Evolutionary conservation across 2,113 vertebrate species (phyloP), one percentile per base, ranked within the genome.

Genomic region (Turnix velox): DNA sequence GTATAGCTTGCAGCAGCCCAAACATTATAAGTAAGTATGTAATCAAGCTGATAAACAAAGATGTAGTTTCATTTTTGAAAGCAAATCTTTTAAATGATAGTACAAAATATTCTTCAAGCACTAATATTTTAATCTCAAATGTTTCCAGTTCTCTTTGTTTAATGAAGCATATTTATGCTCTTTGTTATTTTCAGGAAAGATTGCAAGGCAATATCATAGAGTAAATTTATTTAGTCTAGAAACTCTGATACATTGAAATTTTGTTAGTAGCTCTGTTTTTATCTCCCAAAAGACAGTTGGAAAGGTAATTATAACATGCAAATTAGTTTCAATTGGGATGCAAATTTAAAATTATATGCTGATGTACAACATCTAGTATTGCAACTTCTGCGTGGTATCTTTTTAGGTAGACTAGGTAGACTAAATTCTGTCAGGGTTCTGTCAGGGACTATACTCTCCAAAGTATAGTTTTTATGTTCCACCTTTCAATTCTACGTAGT

Each of bases 291-390:
- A 97, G 94, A 95, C 67, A 92, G 82, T 97, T 61, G 27, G 92
- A 94, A 95, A 97, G 72, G 80, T 96, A 98, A 98, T 97, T 97
- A 97, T 96, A 97, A 71, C 71, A 97, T 97, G 95, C 67, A 97
- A 97, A 97, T 97, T 94, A 96, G 90, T 78, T 97, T 95, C 57
- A 62, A 72, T 86, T 81, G 37, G 62, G 31, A 68, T 96, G 59
- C 15, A 92, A 96, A 94, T 96, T 96, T 88, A 94, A 97, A 95
- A 81, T 84, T 91, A 72, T 63, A 71, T 95, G 90, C 33, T 76
- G 75, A 78, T 54, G 28, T 84, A 88, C 52, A 92, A 18, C 79
- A 90, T 80, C 54, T 78, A 54, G 58, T 80, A 39, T 71, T 90
- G 33, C n/a, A 94, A 93, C 37, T 9, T 88, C 14, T 68, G 27